These are phyloP conservation scores for Poeciliopsis gracilis DNA, from an alignment of 2,797 vertebrate genomes.

Conservation along the genomic window DNA sequence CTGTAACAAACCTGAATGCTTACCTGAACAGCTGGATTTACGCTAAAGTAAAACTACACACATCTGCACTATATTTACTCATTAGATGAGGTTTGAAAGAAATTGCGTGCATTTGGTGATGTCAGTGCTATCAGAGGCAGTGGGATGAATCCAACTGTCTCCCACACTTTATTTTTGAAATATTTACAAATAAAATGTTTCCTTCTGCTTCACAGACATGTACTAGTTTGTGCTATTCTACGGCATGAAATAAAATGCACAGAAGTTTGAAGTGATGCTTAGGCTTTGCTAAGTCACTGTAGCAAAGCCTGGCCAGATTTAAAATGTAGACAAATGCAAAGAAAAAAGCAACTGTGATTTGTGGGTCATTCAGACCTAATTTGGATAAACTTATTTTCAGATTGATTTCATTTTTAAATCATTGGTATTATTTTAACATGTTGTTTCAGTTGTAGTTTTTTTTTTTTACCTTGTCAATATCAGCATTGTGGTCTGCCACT, in stretches of 20 bases:
- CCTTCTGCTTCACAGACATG: not conserved
- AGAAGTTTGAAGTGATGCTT: not conserved
- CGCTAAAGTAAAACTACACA: not conserved
- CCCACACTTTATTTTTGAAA: not conserved
- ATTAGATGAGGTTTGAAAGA: not conserved
- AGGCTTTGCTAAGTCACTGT: not conserved
- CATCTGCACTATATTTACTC: not conserved
- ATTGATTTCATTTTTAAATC: not conserved
- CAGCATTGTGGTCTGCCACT: slow-evolving; percentile 81
- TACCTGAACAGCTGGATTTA: not conserved
- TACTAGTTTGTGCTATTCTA: not conserved
- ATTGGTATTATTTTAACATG: not conserved
- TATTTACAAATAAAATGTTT: not conserved
- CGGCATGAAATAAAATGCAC: not conserved
- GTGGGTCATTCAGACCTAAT: not conserved
- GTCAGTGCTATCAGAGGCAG: not conserved
- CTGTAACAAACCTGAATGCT: not conserved
- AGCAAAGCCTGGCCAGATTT: not conserved
- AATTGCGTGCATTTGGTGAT: not conserved
- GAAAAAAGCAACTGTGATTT: not conserved
- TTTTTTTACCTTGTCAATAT: slow-evolving; percentile 85
- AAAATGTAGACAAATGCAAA: not conserved
- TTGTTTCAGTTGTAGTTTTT: slow-evolving; percentile 1
- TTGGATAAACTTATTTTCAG: not conserved
- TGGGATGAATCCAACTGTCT: not conserved